Conservation (phyloP, 2,888 invertebrate species). For the Acronicta leporina region DNA sequence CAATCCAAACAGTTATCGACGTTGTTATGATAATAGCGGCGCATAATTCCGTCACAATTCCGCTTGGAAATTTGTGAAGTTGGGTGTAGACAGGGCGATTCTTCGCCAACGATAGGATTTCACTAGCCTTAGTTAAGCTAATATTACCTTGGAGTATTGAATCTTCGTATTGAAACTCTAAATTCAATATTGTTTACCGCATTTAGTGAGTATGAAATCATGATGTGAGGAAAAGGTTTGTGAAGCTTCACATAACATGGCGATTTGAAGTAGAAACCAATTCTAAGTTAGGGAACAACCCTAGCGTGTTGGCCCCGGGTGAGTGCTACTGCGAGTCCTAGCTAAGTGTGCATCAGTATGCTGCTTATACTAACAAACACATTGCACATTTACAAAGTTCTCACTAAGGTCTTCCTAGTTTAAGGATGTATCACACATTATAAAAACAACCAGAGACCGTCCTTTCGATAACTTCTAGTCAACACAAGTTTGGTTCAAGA, state of each 20-base stretch:
- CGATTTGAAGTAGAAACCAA: too few relatives aligned
- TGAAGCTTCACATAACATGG: too few relatives aligned
- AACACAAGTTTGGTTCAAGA: background rate
- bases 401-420: background rate
- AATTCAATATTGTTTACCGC: too few relatives aligned
- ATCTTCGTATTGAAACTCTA: too few relatives aligned
- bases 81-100: background rate
- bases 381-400: background rate
- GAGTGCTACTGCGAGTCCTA: too few relatives aligned
- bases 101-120: background rate
- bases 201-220: too few relatives aligned
- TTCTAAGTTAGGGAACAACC: background rate
- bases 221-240: too few relatives aligned
- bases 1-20: constrained; percentile 28
- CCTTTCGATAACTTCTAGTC: background rate
- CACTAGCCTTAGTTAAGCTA: background rate
- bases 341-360: background rate
- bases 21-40: constrained; percentile 36
- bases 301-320: background rate
- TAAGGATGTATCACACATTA: too few relatives aligned
- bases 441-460: too few relatives aligned
- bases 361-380: constrained; percentile 6
- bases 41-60: constrained; percentile 30
- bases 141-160: too few relatives aligned
- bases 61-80: constrained; percentile 5